Evolutionary conservation across 2,797 vertebrate species (phyloP).

Genomic region (Perodicticus potto): DNA sequence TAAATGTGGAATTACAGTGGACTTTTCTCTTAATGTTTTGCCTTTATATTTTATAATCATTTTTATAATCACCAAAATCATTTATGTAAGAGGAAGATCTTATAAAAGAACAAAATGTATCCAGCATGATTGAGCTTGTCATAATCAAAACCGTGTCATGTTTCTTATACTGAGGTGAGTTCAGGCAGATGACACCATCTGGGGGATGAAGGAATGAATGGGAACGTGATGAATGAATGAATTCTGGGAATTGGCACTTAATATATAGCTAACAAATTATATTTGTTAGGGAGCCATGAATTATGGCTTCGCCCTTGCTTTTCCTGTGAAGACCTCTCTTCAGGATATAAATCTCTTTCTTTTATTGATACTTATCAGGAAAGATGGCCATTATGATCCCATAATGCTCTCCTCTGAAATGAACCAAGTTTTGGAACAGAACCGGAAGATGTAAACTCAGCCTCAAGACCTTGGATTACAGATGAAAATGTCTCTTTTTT

Average conservation of each 20-base stretch:
- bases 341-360: background rate
- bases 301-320: background rate
- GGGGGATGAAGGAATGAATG: background rate
- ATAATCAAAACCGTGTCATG: background rate
- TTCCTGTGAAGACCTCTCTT: background rate
- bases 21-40: conserved; percentile 45
- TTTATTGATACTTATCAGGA: background rate
- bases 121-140: background rate
- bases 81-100: background rate
- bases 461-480: background rate
- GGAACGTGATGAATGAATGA: background rate
- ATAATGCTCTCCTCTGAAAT: background rate
- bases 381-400: background rate
- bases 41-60: conserved; percentile 52
- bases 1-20: background rate
- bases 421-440: background rate
- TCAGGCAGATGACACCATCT: background rate
- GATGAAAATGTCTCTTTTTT: background rate
- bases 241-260: background rate
- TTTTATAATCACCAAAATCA: conserved; percentile 50
- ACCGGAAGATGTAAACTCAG: background rate
- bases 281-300: background rate
- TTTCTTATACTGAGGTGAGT: background rate
- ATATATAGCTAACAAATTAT: background rate
- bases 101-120: conserved; percentile 18